phyloP scores from a whole-genome alignment of 2,888 invertebrate species.

The Phlogophora meticulosa region DNA sequence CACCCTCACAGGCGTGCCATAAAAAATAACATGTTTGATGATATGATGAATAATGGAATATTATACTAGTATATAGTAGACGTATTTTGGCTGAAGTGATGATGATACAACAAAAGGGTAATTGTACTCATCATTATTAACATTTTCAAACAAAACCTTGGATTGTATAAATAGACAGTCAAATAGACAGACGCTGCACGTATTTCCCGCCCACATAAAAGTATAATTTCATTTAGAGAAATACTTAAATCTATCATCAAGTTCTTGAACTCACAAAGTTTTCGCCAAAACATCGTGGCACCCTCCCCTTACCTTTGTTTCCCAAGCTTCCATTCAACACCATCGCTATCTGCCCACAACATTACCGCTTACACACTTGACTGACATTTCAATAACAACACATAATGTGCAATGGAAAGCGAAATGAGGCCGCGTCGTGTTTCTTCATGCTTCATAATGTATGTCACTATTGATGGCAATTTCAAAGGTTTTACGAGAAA shows the following conservation, averaged over 20 bases:
- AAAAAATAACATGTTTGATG: too few species aligned
- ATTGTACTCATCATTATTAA: too few species aligned
- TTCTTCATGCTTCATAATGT: slow-evolving; percentile 14
- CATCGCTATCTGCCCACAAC: slow-evolving; percentile 43
- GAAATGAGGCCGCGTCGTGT: slow-evolving; percentile 42
- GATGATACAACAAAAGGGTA: too few species aligned
- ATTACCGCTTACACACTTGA: slow-evolving; percentile 46
- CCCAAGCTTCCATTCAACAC: slow-evolving; percentile 8
- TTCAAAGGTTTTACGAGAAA: slow-evolving; percentile 32
- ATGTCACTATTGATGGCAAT: slow-evolving; percentile 13
- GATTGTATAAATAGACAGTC: too few species aligned
- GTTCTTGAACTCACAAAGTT: neutral
- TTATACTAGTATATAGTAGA: too few species aligned
- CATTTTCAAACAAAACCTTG: too few species aligned
- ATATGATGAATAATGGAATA: too few species aligned
- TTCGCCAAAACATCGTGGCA: neutral
- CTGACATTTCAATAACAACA: slow-evolving; percentile 55
- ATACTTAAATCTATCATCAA: slow-evolving; percentile 2
- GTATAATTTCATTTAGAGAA: neutral
- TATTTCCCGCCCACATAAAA: neutral
- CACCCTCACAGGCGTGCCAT: too few species aligned
- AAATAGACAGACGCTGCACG: too few species aligned
- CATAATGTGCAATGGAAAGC: slow-evolving; percentile 45
- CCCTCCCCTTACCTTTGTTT: neutral
- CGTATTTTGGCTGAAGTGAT: too few species aligned